phyloP scores from a whole-genome alignment of 92 coral and sea anemone species.

The Actinernus sp. region DNA sequence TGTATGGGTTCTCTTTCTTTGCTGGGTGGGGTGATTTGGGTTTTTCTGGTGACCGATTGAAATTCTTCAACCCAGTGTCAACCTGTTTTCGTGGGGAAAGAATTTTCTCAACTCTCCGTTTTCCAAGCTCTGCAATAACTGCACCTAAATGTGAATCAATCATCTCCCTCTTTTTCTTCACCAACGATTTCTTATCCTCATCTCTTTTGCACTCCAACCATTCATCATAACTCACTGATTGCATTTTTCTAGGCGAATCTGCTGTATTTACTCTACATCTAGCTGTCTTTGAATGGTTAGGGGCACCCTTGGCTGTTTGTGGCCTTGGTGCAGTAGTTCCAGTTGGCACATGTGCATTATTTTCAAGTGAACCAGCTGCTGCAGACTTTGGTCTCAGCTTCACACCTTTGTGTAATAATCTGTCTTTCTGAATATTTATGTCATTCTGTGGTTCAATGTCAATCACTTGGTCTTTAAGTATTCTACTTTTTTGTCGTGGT shows the following conservation, averaged over 20 bases:
- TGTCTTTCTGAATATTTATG: background rate
- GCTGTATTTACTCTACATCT: background rate
- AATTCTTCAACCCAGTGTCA: slow-evolving; percentile 75
- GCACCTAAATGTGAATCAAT: slow-evolving; percentile 81
- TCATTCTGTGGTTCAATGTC: background rate
- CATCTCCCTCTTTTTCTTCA: slow-evolving; percentile 72
- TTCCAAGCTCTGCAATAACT: slow-evolving; percentile 79
- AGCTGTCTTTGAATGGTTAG: background rate
- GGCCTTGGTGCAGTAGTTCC: slow-evolving; percentile 27
- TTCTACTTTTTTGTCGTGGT: too few relatives aligned
- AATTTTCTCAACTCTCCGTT: slow-evolving; percentile 76
- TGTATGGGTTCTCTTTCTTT: slow-evolving; percentile 36
- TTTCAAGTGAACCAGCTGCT: background rate
- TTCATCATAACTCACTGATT: slow-evolving; percentile 73
- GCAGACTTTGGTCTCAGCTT: slow-evolving; percentile 45
- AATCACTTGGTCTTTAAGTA: background rate
- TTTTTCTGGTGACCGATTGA: slow-evolving; percentile 12
- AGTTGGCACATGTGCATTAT: background rate
- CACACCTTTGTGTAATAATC: too few relatives aligned
- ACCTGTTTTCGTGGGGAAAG: slow-evolving; percentile 71
- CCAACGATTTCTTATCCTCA: slow-evolving; percentile 56
- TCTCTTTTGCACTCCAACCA: slow-evolving; percentile 84
- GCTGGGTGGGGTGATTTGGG: background rate
- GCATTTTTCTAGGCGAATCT: slow-evolving; percentile 41
- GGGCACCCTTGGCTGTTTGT: slow-evolving; percentile 33